Conservation (phyloP, 2,113 vertebrate species). For the Herpetotheres cachinnans region DNA sequence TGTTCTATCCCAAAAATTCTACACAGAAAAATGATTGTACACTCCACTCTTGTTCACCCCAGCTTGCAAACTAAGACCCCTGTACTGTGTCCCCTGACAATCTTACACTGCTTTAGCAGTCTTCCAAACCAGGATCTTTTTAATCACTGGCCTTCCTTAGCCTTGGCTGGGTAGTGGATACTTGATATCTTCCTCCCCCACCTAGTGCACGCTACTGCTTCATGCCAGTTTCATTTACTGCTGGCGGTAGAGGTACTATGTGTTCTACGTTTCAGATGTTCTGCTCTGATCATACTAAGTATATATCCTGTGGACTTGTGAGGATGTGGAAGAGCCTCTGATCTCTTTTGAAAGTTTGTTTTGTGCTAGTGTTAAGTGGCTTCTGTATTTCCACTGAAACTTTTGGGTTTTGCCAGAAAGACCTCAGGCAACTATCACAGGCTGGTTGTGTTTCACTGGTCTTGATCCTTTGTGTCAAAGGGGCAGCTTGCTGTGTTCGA, state of each 20-base stretch:
- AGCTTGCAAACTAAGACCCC: not conserved
- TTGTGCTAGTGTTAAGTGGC: not conserved
- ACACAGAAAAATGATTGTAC: not conserved
- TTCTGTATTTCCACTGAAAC: not conserved
- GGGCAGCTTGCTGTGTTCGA: not conserved
- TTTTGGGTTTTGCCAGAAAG: not conserved
- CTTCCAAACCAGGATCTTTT: not conserved
- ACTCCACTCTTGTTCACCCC: not conserved
- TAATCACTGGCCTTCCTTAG: not conserved
- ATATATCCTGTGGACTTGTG: not conserved
- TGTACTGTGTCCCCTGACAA: not conserved
- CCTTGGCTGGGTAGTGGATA: not conserved
- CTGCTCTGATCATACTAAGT: not conserved
- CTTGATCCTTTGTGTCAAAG: not conserved
- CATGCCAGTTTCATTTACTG: not conserved
- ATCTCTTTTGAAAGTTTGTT: not conserved
- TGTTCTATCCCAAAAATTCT: not conserved
- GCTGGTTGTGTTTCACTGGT: not conserved
- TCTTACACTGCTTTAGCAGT: not conserved
- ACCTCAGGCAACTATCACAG: not conserved
- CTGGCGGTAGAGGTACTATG: not conserved
- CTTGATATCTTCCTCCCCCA: not conserved
- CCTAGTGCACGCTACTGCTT: not conserved
- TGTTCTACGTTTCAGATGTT: not conserved
- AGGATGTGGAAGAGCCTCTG: not conserved